Percentiles rank a stretch among this genome's conserved stretches.
These are phyloP conservation scores for Ctenomys sociabilis DNA, from an alignment of 2,113 vertebrate species.

Conservation along the genomic window DNA sequence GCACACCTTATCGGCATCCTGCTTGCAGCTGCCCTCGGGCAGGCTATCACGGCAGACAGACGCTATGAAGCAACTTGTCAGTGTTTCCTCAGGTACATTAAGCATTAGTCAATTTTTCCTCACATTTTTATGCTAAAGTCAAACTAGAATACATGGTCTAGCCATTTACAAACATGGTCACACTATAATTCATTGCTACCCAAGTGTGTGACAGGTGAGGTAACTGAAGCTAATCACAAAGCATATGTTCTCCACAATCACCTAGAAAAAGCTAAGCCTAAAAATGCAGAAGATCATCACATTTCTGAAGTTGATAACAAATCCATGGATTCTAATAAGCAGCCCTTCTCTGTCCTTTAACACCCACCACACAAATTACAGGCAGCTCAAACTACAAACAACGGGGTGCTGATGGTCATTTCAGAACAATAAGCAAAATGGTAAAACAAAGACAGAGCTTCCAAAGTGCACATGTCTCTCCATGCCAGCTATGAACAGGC, in stretches of 20 bases:
- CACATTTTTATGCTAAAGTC: slow-evolving; percentile 52
- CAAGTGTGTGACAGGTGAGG: slow-evolving; percentile 29
- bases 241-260: neutral
- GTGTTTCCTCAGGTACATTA: neutral
- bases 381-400: neutral
- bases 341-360: neutral
- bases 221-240: slow-evolving; percentile 18
- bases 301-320: slow-evolving; percentile 34
- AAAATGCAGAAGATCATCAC: neutral
- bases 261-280: slow-evolving; percentile 51
- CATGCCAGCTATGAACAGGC: neutral
- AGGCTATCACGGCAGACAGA: neutral
- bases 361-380: neutral
- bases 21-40: neutral
- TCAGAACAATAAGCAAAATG: neutral
- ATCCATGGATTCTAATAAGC: neutral
- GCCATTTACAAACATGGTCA: slow-evolving; percentile 19
- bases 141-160: neutral
- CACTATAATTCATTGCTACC: slow-evolving; percentile 24
- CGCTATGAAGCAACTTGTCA: slow-evolving; percentile 35
- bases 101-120: neutral
- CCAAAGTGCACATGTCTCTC: neutral
- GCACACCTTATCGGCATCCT: neutral
- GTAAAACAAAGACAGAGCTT: neutral
- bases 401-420: neutral